Conservation (phyloP, 2,113 vertebrate genomes). For the Egretta garzetta region DNA sequence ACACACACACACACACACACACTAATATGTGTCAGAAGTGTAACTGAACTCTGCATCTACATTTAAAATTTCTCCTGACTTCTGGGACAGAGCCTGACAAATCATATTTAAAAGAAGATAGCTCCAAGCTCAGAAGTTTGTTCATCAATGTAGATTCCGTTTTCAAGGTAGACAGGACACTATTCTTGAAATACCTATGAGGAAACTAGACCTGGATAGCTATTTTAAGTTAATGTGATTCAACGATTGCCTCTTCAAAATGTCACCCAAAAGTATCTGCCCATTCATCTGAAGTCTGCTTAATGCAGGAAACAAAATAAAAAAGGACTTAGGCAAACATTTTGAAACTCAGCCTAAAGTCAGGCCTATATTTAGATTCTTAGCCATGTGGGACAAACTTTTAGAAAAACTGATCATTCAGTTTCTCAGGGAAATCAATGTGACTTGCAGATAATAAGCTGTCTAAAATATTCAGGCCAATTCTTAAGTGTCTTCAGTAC, state of each 20-base stretch:
- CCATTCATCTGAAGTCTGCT: background rate
- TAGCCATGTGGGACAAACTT: background rate
- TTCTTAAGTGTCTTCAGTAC: background rate
- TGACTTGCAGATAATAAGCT: background rate
- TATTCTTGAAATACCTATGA: conserved; percentile 44
- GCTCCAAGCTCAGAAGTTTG: conserved; percentile 36
- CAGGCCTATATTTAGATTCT: background rate
- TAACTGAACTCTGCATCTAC: background rate
- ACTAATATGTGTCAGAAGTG: background rate
- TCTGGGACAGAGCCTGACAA: conserved; percentile 24
- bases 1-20: background rate
- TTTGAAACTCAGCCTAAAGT: background rate
- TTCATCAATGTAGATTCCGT: conserved; percentile 37
- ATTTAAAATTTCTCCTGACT: conserved; percentile 7
- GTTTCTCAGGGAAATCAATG: background rate
- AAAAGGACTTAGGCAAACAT: background rate
- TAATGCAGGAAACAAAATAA: background rate
- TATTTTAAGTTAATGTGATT: conserved; percentile 2
- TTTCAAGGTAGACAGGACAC: conserved; percentile 18
- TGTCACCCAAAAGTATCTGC: background rate
- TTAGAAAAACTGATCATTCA: background rate
- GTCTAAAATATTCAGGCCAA: background rate
- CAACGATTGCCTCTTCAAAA: background rate
- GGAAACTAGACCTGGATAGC: background rate
- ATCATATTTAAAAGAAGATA: conserved; percentile 26